Base-by-base conservation (phyloP, 1,140 invertebrate species). In the Drosophila ercepeae region DNA sequence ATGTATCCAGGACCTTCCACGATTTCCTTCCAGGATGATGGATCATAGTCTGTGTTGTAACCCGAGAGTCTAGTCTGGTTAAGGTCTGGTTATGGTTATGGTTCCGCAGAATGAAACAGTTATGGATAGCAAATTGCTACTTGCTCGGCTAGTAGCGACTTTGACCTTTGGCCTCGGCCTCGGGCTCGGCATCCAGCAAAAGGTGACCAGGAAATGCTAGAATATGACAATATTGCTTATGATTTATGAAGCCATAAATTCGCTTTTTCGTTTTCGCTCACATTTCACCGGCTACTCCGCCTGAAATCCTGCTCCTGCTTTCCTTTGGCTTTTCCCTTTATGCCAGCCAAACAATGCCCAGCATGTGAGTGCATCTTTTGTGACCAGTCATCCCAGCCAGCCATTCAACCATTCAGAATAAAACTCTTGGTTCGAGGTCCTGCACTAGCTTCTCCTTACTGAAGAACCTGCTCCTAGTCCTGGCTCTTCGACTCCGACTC, bases 141-240 rank as follows among this genome's bases (percentile, higher is more conserved):
- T 13, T n/a, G 23, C 11, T 18, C 18, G 18, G 14, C 21, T 41
- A 11, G 34, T n/a, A 36, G 13, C 36, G 13, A 7, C 13, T 41
- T 41, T 18, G 65, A 69, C 67, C 44, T 58, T 9, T 29, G 49
- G 21, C 63, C 19, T n/a, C 9, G 69, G 61, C 44, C 14, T 52
- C 25, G 3, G 16, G 34, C n/a, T 13, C 13, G 11, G 36, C 13
- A 39, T 4, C 19, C 27, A 42, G 60, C 18, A 50, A 73, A 55
- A 68, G 72, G 72, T 53, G 42, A 25, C 51, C 52, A 49, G 63
- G 23, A 78, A 59, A 73, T 63, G 16, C 41, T 61, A 58, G 69
- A 75, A 83, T 83, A 76, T 75, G 78, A 82, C 78, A 82, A 82
- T 82, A 82, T 83, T 75, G 78, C 54, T 74, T 61, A 77, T 83